Percentiles rank a stretch among this genome's conserved stretches.
Evolutionary conservation across 2,797 vertebrate species (phyloP).

Genomic region (Eulemur mongoz): DNA sequence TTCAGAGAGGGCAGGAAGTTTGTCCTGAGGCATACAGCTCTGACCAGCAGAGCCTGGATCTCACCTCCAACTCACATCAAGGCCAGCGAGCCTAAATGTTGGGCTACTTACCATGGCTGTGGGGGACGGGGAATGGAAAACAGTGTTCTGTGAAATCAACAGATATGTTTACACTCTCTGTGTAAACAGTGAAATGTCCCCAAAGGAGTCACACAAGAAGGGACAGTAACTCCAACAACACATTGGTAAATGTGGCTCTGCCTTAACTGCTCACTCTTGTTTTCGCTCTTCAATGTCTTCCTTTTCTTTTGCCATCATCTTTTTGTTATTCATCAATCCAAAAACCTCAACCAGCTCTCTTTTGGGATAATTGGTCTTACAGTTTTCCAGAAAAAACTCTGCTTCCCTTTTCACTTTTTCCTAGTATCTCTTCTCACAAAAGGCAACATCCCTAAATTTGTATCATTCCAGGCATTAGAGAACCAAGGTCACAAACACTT

Average conservation of each 20-base stretch:
- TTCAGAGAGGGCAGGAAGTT: background rate
- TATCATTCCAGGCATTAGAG: background rate
- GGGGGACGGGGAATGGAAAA: background rate
- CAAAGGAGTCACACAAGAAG: background rate
- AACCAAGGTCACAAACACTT: background rate
- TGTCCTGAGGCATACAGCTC: background rate
- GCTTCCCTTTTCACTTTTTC: conserved; percentile 15
- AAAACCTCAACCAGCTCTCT: background rate
- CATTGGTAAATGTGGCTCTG: background rate
- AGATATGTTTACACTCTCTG: background rate
- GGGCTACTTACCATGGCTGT: background rate
- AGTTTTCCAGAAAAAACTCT: background rate
- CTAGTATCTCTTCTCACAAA: background rate
- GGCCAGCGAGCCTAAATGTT: background rate
- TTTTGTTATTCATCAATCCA: background rate
- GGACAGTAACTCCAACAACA: background rate
- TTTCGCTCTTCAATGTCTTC: background rate
- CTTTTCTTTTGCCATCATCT: background rate
- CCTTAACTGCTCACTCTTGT: background rate
- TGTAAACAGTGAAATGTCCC: conserved; percentile 15
- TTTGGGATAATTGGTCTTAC: background rate
- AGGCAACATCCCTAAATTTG: background rate
- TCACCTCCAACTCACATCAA: background rate
- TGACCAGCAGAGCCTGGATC: background rate
- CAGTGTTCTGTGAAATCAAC: conserved; percentile 1